A percentile compares a stretch with the other conserved stretches of the same genome.
These are phyloP conservation scores for Gobiocypris rarus DNA, from an alignment of 2,113 vertebrate genomes.

Conservation along the genomic window DNA sequence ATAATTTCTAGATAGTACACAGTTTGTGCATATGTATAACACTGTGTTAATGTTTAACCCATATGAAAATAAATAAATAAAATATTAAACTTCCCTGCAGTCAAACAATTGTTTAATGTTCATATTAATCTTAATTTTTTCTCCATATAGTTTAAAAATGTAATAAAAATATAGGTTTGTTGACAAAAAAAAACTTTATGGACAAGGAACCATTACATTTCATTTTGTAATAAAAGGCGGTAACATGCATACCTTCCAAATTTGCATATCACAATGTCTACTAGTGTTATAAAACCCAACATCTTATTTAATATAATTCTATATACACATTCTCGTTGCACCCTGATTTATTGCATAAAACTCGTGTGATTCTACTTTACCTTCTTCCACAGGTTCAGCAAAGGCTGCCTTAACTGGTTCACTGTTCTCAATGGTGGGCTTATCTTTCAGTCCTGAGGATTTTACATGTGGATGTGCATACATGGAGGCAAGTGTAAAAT, in stretches of 20 bases:
- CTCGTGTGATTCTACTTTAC: constrained; percentile 58
- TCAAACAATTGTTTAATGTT: not conserved
- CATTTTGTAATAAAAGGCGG: not conserved
- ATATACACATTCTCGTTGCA: not conserved
- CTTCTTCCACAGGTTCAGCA: constrained; percentile 61
- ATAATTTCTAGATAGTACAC: not conserved
- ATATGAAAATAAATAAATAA: no score
- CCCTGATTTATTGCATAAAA: not conserved
- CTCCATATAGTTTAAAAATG: no score
- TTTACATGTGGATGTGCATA: constrained; percentile 61
- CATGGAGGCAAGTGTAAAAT: constrained; percentile 43
- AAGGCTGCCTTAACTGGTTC: constrained; percentile 39
- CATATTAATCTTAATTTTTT: not conserved
- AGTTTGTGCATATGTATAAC: not conserved
- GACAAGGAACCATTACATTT: not conserved
- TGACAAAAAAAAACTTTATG: no score
- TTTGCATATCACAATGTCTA: not conserved
- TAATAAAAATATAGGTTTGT: no score
- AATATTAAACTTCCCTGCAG: no score
- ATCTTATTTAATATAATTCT: no score
- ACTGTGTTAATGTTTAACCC: not conserved
- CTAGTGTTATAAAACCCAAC: not conserved
- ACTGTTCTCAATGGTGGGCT: constrained; percentile 53
- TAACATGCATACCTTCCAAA: not conserved
- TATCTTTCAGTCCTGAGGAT: constrained; percentile 75